Evolutionary conservation across 2,797 vertebrate species (phyloP), one percentile per base, ranked within the genome.

Genomic region (Bufotes viridis): DNA sequence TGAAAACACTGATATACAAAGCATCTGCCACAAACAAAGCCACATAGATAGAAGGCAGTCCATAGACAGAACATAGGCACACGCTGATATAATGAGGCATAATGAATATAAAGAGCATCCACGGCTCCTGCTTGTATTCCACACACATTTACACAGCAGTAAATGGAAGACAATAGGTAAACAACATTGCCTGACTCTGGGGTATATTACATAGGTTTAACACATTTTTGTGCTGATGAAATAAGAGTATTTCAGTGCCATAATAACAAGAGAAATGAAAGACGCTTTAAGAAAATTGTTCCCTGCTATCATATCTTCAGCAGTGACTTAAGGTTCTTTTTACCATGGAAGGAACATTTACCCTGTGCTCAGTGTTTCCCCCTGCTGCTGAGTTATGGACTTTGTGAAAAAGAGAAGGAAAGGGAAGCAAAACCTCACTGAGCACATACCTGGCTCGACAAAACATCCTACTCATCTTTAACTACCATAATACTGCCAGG

Each of bases 21-120:
- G 53, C 20, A 88, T 72, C 29, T 84, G 34, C 55, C 67, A 89
- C 78, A 85, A 55, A 86, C 67, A 82, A 83, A 78, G 88, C 88
- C 63, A 83, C 84, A 82, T 20, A 69, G n/a, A 86, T 78, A 20
- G 15, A 63, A 78, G 79, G 69, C 34, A 4, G 15, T 75, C 67
- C 65, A 75, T 69, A 57, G 22, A 89, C 79, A 86, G 67, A 57
- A 79, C 78, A 82, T 20, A 72, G 67, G 72, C 53, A 82, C 70
- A 86, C 57, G 72, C 57, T 63, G 53, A 58, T 79, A 78, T 34
- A 51, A 67, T 69, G 69, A 81, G 17, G 18, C 13, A 3, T 55
- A 78, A 78, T 53, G 49, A 78, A 51, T 55, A 51, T 22, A 74
- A 55, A 78, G 17, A 14, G n/a, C 49, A 51, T 78, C 22, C 24